Percentiles rank a stretch among this genome's conserved stretches.
phyloP scores from a whole-genome alignment of 2,888 invertebrate genomes.

The Cremastinae sp. region DNA sequence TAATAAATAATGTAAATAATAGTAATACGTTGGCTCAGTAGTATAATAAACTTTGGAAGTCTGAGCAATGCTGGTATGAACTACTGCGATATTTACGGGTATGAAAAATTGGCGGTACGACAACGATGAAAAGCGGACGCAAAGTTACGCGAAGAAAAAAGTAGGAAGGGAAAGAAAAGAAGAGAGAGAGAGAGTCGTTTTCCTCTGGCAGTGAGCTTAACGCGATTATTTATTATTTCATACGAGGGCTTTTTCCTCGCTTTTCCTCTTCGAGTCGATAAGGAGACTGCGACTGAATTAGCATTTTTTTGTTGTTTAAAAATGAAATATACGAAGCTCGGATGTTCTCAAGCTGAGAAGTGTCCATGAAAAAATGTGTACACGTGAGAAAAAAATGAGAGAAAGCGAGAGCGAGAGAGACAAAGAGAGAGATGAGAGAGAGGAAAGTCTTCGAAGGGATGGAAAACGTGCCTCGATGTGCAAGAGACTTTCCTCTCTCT shows the following conservation, averaged over 20 bases:
- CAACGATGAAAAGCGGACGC: conserved; percentile 42
- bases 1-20: not conserved
- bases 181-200: not conserved
- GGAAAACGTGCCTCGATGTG: conserved; percentile 61
- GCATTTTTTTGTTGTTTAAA: conserved; percentile 81
- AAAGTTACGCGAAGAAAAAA: conserved; percentile 32
- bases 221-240: conserved; percentile 65
- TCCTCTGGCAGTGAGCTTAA: conserved; percentile 54
- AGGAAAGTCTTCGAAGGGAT: conserved; percentile 43
- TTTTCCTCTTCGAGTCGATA: conserved; percentile 53
- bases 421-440: conserved; percentile 52
- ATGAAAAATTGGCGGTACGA: conserved; percentile 59
- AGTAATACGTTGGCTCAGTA: conserved; percentile 2
- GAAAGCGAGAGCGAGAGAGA: conserved; percentile 38
- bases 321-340: conserved; percentile 78
- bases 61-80: conserved; percentile 45
- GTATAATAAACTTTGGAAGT: conserved; percentile 40
- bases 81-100: conserved; percentile 49
- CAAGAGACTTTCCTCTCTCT: conserved; percentile 61
- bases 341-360: conserved; percentile 60
- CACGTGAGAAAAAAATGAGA: conserved; percentile 47
- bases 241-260: conserved; percentile 35
- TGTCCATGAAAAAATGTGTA: conserved; percentile 24
- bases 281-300: conserved; percentile 72
- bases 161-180: not conserved